These are phyloP conservation scores for Eumeta japonica DNA, from an alignment of 1,140 invertebrate species.

Conservation along the genomic window DNA sequence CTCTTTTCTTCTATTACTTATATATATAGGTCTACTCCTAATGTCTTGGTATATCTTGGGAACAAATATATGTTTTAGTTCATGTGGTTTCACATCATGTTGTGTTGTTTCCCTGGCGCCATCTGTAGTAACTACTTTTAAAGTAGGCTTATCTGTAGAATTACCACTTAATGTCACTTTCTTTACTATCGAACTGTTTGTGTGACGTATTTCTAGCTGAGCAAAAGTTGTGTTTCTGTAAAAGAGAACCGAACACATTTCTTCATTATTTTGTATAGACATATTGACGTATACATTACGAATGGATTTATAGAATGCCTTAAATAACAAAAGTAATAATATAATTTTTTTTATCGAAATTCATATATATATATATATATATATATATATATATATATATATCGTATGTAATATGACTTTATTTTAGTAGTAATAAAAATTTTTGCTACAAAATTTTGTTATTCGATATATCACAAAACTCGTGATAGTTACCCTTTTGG, in stretches of 20 bases:
- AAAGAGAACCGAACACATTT: constrained; percentile 14
- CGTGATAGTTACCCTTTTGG: constrained; percentile 50
- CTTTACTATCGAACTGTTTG: constrained; percentile 42
- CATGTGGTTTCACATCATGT: constrained; percentile 44
- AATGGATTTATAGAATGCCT: too few species aligned
- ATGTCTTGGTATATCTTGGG: constrained; percentile 41
- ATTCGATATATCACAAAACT: too few species aligned
- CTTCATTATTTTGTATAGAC: too few species aligned
- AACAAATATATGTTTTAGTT: constrained; percentile 43
- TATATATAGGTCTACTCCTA: constrained; percentile 41
- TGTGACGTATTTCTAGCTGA: constrained; percentile 46
- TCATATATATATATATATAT: too few species aligned
- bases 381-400: too few species aligned
- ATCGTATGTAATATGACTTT: too few species aligned
- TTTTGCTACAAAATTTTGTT: too few species aligned
- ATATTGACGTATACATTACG: too few species aligned
- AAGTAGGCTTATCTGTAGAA: constrained; percentile 34
- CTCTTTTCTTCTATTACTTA: constrained; percentile 46
- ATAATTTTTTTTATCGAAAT: too few species aligned
- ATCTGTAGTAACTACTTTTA: constrained; percentile 35
- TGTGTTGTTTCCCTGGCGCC: constrained; percentile 38
- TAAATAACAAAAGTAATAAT: constrained; percentile 9
- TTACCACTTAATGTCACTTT: constrained; percentile 44
- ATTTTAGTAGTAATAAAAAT: too few species aligned
- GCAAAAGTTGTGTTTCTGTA: constrained; percentile 48